phyloP scores from a whole-genome alignment of 2,797 vertebrate genomes.

The Orestias chungarensis region DNA sequence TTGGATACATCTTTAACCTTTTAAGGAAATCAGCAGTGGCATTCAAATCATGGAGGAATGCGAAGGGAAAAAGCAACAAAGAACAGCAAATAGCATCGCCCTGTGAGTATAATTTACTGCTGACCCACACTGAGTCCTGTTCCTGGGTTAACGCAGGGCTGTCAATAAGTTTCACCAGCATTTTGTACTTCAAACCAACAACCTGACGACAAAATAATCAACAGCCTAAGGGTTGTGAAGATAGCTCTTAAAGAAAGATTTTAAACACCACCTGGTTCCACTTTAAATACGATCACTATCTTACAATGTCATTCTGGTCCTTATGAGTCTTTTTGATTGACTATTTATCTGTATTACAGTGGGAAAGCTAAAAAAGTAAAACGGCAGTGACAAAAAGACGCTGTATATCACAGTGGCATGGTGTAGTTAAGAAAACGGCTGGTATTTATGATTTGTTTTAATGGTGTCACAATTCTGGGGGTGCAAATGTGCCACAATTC shows the following conservation, averaged over 20 bases:
- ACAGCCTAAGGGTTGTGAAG: conserved; percentile 14
- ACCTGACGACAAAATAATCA: conserved; percentile 2
- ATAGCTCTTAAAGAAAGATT: conserved; percentile 4
- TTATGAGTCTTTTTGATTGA: conserved; percentile 8
- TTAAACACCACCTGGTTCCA: conserved; percentile 26
- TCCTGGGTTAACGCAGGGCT: conserved; percentile 3
- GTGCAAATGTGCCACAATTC: not conserved
- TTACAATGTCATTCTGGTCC: conserved; percentile 7
- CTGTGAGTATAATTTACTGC: not conserved
- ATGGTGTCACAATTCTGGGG: not conserved
- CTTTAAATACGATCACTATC: conserved; percentile 32
- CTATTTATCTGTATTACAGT: not conserved
- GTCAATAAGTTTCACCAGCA: not conserved
- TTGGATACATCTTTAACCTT: conserved; percentile 8
- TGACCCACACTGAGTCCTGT: not conserved
- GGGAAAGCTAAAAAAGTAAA: not conserved
- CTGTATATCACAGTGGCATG: not conserved
- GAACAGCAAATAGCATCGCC: conserved; percentile 4
- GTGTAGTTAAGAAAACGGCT: not conserved
- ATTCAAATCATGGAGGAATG: not conserved
- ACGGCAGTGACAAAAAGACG: not conserved
- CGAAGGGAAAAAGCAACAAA: not conserved
- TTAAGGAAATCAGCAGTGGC: not conserved
- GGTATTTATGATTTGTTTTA: not conserved
- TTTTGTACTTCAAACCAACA: conserved; percentile 19